A percentile compares a stretch with the other conserved stretches of the same genome.
These are phyloP conservation scores for Pilophorus perplexus DNA, from an alignment of 2,888 invertebrate genomes.

Conservation along the genomic window DNA sequence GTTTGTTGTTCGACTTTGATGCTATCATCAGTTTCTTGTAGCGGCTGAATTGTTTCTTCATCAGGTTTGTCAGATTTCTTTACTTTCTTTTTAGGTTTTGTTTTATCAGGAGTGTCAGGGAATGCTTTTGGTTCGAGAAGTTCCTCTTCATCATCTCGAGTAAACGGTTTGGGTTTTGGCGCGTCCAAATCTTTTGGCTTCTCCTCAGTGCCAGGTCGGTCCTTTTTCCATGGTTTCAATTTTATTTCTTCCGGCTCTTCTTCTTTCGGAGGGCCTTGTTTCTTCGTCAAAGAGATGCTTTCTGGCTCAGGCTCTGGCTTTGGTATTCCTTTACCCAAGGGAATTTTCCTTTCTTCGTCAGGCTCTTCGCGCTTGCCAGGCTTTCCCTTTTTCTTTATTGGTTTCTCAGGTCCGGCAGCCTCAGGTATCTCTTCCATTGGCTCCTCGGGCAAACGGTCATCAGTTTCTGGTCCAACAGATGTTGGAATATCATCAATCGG, in stretches of 20 bases:
- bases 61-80: conserved; percentile 4
- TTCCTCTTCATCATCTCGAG: conserved; percentile 50
- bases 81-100: conserved; percentile 41
- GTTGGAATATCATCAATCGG: conserved; percentile 48
- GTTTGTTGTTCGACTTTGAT: neutral
- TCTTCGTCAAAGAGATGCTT: conserved; percentile 53
- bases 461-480: conserved; percentile 50
- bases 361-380: conserved; percentile 45
- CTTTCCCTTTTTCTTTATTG: conserved; percentile 36
- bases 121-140: conserved; percentile 49
- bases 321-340: conserved; percentile 48
- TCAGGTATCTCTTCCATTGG: conserved; percentile 52
- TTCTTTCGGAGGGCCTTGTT: conserved; percentile 53
- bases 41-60: conserved; percentile 13
- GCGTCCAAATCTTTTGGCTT: conserved; percentile 50
- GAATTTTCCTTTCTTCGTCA: conserved; percentile 48
- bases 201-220: conserved; percentile 51
- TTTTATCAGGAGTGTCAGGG: conserved; percentile 50
- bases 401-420: conserved; percentile 51
- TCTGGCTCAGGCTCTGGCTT: conserved; percentile 50
- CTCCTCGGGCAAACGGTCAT: no score
- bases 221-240: conserved; percentile 51
- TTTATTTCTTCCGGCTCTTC: conserved; percentile 52
- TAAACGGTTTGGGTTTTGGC: conserved; percentile 51
- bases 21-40: conserved; percentile 48